Conservation (phyloP, 2,797 vertebrate species). For the Anabas testudineus region DNA sequence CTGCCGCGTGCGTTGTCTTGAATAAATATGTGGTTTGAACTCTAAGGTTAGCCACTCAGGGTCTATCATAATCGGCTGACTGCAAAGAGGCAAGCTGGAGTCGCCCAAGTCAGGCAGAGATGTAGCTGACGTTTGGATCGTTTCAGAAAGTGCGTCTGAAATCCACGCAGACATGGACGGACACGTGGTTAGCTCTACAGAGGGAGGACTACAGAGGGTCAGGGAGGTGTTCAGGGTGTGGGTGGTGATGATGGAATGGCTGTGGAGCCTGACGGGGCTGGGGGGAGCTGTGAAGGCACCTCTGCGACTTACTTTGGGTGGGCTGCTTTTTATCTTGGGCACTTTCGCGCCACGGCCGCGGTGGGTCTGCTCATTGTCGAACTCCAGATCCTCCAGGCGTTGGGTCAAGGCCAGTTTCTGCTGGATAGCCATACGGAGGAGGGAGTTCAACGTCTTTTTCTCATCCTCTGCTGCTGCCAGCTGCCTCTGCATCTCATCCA, state of each 20-base stretch:
- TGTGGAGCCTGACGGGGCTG: conserved; percentile 44
- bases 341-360: conserved; percentile 93
- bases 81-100: conserved; percentile 46
- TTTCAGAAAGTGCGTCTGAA: conserved; percentile 21
- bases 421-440: conserved; percentile 98
- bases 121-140: conserved; percentile 45
- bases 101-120: conserved; percentile 41
- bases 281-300: conserved; percentile 83
- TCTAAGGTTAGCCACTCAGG: conserved; percentile 62
- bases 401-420: conserved; percentile 98
- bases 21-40: conserved; percentile 53
- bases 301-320: conserved; percentile 97
- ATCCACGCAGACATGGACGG: conserved; percentile 54
- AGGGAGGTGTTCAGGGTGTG: conserved; percentile 39
- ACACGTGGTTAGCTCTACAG: conserved; percentile 47
- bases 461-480: conserved; percentile 98
- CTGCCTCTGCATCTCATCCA: conserved; percentile 99
- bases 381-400: conserved; percentile 97
- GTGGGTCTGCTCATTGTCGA: conserved; percentile 95
- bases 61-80: conserved; percentile 58
- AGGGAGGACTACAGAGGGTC: conserved; percentile 50
- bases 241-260: conserved; percentile 41
- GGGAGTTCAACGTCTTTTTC: conserved; percentile 98
- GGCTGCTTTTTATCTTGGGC: conserved; percentile 93
- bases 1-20: conserved; percentile 43